phyloP scores from a whole-genome alignment of 2,797 vertebrate species.

The Melanotaenia maccullochi region DNA sequence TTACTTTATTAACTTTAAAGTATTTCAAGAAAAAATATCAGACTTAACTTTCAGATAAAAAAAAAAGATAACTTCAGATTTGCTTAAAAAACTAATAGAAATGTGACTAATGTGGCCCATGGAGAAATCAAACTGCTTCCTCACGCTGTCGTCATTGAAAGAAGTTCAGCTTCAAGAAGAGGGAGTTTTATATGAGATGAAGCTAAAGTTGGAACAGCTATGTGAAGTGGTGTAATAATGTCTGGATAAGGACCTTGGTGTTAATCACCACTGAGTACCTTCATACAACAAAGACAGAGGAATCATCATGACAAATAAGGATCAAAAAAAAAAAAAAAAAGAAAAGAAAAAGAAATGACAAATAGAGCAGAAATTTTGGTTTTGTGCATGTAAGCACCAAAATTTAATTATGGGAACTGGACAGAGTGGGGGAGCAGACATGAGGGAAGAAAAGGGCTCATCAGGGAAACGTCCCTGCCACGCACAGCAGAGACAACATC shows the following conservation, averaged over 20 bases:
- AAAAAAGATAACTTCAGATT: too few species aligned
- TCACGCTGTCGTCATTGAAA: not conserved
- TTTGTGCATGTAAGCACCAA: slow-evolving; percentile 75
- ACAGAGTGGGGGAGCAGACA: slow-evolving; percentile 79
- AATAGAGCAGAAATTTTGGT: slow-evolving; percentile 32
- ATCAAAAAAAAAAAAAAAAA: not conserved
- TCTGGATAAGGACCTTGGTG: not conserved
- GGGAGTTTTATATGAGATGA: not conserved
- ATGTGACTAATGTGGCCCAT: not conserved
- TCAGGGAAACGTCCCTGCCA: slow-evolving; percentile 62
- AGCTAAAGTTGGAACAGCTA: not conserved
- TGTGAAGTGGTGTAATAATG: not conserved
- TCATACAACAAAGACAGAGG: not conserved
- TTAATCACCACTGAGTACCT: not conserved
- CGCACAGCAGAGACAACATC: slow-evolving; percentile 77
- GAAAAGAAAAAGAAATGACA: slow-evolving; percentile 34
- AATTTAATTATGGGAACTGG: slow-evolving; percentile 89
- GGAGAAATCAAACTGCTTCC: not conserved
- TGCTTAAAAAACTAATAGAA: not conserved
- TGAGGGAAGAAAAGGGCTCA: slow-evolving; percentile 42
- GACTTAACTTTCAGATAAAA: too few species aligned
- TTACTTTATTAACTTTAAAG: too few species aligned
- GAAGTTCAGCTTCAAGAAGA: not conserved
- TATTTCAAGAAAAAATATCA: too few species aligned
- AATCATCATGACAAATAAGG: not conserved